Evolutionary conservation across 1,140 invertebrate species (phyloP).

Genomic region (Oryzaephilus surinamensis): DNA sequence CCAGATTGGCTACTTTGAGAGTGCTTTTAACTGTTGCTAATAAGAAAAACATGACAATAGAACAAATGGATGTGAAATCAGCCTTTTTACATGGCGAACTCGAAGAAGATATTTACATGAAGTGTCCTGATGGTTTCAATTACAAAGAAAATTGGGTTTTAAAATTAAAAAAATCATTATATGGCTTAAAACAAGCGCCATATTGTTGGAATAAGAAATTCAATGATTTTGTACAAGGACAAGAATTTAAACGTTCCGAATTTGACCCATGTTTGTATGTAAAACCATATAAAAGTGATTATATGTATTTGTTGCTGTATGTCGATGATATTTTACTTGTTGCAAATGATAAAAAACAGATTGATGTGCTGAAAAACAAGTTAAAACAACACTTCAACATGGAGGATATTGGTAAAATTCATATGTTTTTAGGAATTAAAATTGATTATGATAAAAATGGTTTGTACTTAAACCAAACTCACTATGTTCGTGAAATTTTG

Average conservation of each 20-base stretch:
- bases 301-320: constrained; percentile 20
- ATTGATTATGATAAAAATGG: constrained; percentile 13
- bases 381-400: constrained; percentile 18
- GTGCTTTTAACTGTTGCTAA: constrained; percentile 32
- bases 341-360: constrained; percentile 14
- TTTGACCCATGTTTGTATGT: constrained; percentile 26
- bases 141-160: constrained; percentile 25
- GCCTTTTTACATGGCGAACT: constrained; percentile 38
- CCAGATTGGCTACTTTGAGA: constrained; percentile 28
- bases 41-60: constrained; percentile 9
- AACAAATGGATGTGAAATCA: constrained; percentile 27
- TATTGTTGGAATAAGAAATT: constrained; percentile 30
- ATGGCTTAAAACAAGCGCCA: constrained; percentile 36
- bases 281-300: constrained; percentile 10
- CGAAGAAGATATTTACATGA: constrained; percentile 37
- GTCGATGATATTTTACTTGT: constrained; percentile 28
- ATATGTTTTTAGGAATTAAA: constrained; percentile 19
- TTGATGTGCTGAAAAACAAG: constrained; percentile 10
- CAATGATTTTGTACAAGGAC: constrained; percentile 6
- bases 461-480: no score
- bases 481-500: constrained; percentile 21
- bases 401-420: constrained; percentile 20
- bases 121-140: constrained; percentile 29
- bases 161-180: constrained; percentile 32
- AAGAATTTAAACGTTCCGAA: constrained; percentile 4